Percentiles rank a stretch among this genome's conserved stretches.
These are phyloP conservation scores for Drosophila chauvacae DNA, from an alignment of 1,140 invertebrate genomes.

Conservation along the genomic window DNA sequence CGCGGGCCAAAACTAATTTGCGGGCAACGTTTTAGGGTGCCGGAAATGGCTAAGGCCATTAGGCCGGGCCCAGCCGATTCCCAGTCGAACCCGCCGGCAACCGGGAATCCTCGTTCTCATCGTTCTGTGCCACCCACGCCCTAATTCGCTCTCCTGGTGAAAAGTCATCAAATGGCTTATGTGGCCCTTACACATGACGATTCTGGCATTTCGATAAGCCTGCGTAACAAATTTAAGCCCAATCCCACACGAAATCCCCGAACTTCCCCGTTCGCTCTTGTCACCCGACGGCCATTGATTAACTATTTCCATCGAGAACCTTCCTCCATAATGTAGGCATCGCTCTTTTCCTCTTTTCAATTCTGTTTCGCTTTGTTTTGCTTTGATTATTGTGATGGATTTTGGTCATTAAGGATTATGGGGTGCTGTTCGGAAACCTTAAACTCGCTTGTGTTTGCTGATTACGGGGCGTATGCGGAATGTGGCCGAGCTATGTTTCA, in stretches of 20 bases:
- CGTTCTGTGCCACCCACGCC: conserved; percentile 8
- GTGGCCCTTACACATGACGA: conserved; percentile 73
- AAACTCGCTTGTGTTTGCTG: not conserved
- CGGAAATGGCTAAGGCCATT: conserved; percentile 80
- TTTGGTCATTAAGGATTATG: conserved; percentile 63
- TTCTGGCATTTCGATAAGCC: conserved; percentile 76
- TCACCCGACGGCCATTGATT: conserved; percentile 60
- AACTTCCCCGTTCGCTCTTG: not conserved
- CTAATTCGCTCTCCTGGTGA: conserved; percentile 29
- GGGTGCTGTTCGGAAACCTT: conserved; percentile 38
- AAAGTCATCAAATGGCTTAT: conserved; percentile 76
- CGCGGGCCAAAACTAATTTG: conserved; percentile 76
- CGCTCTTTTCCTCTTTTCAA: conserved; percentile 26
- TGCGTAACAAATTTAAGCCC: conserved; percentile 74
- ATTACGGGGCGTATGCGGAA: conserved; percentile 46
- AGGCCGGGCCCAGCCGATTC: conserved; percentile 44
- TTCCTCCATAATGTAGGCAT: conserved; percentile 37
- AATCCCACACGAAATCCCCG: conserved; percentile 6
- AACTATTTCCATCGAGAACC: conserved; percentile 58
- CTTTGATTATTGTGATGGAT: conserved; percentile 78
- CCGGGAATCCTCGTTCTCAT: conserved; percentile 13
- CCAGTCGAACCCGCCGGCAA: conserved; percentile 18
- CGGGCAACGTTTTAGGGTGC: conserved; percentile 76
- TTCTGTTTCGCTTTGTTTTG: conserved; percentile 15
- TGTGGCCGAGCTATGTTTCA: not conserved